phyloP scores from a whole-genome alignment of 2,113 vertebrate species.

The Hypocryptadius cinnamomeus region DNA sequence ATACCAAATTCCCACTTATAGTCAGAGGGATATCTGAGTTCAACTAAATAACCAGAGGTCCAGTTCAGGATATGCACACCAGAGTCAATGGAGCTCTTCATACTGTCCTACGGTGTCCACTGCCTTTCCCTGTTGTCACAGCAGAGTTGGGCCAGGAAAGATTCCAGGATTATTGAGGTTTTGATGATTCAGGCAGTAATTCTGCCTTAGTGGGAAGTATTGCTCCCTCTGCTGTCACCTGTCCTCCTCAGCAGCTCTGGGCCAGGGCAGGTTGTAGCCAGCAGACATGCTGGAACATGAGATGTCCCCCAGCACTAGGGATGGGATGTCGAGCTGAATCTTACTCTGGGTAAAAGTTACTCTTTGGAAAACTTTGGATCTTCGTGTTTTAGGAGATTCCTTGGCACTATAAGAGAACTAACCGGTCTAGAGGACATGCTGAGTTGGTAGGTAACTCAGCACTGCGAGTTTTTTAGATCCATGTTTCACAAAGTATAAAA shows the following conservation, averaged over 20 bases:
- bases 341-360: not conserved
- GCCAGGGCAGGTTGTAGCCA: not conserved
- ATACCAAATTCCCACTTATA: not conserved
- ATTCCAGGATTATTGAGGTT: not conserved
- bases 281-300: not conserved
- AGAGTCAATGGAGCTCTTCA: not conserved
- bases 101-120: not conserved
- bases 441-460: not conserved
- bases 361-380: not conserved
- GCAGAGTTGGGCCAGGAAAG: not conserved
- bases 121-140: not conserved
- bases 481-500: not conserved
- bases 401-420: not conserved
- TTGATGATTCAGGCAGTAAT: not conserved
- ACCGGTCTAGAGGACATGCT: not conserved
- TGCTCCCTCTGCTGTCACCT: not conserved
- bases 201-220: not conserved
- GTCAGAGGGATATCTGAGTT: not conserved
- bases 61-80: not conserved
- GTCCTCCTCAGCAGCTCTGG: not conserved
- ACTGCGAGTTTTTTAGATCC: not conserved
- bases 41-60: not conserved
- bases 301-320: not conserved
- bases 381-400: not conserved
- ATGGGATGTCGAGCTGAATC: not conserved